Evolutionary conservation across 2,113 vertebrate genomes (phyloP).

Genomic region (Kryptolebias marmoratus): DNA sequence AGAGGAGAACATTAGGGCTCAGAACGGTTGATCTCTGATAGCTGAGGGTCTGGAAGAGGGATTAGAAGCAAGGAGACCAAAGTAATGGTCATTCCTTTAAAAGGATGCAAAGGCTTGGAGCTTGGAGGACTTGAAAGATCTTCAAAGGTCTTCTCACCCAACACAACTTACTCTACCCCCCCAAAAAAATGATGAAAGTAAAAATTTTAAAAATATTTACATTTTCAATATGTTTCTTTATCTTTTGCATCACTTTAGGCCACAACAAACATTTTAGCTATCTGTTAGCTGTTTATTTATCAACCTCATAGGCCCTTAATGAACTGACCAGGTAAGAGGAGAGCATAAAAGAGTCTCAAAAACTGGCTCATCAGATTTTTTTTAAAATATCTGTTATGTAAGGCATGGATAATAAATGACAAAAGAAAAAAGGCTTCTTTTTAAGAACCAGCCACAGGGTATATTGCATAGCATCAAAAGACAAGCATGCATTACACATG

Average conservation of each 20-base stretch:
- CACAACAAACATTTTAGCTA: slow-evolving; percentile 28
- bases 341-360: slow-evolving; percentile 62
- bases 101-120: slow-evolving; percentile 69
- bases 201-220: slow-evolving; percentile 46
- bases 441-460: slow-evolving; percentile 71
- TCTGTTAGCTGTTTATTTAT: slow-evolving; percentile 57
- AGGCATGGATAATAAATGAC: slow-evolving; percentile 74
- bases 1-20: slow-evolving; percentile 70
- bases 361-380: slow-evolving; percentile 68
- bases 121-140: slow-evolving; percentile 67
- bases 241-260: slow-evolving; percentile 28
- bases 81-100: slow-evolving; percentile 75
- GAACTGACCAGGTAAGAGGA: slow-evolving; percentile 49
- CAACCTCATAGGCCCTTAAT: slow-evolving; percentile 36
- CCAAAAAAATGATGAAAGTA: slow-evolving; percentile 40
- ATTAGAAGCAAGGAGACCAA: slow-evolving; percentile 71
- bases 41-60: slow-evolving; percentile 73
- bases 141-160: slow-evolving; percentile 61
- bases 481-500: slow-evolving; percentile 77
- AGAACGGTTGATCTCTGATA: slow-evolving; percentile 76
- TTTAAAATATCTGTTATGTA: slow-evolving; percentile 73
- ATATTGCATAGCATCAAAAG: slow-evolving; percentile 79
- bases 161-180: slow-evolving; percentile 35
- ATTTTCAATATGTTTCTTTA: slow-evolving; percentile 46
- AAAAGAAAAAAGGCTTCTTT: slow-evolving; percentile 56